phyloP scores from a whole-genome alignment of 53 echinoderm and acorn worm species.

The Patiria pectinifera region DNA sequence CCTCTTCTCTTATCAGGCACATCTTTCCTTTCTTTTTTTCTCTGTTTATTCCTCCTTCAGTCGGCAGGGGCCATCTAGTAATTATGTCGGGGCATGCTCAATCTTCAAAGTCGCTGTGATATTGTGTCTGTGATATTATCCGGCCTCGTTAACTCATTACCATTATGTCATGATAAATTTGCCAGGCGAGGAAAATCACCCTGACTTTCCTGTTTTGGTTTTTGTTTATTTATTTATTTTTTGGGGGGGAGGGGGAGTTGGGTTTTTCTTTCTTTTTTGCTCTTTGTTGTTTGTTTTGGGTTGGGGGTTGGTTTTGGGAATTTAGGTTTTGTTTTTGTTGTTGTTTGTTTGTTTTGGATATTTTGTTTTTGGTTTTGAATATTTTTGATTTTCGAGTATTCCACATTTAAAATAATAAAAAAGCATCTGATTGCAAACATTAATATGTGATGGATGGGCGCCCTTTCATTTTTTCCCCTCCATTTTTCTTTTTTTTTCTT shows the following conservation, averaged over 20 bases:
- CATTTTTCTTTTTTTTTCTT: not conserved
- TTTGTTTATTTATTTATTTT: no score
- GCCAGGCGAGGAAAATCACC: not conserved
- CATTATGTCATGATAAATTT: not conserved
- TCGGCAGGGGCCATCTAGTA: not conserved
- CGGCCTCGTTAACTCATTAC: not conserved
- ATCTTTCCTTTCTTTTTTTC: not conserved
- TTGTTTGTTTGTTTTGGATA: no score
- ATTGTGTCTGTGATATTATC: not conserved
- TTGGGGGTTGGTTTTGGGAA: no score
- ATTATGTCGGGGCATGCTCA: not conserved
- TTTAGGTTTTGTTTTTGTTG: no score
- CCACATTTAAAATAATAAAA: no score
- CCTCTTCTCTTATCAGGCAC: conserved; percentile 17
- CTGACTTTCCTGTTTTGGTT: no score
- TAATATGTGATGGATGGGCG: no score
- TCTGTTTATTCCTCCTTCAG: not conserved
- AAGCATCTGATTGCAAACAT: no score
- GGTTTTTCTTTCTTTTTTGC: no score
- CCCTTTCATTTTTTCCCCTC: not conserved
- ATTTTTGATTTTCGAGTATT: no score
- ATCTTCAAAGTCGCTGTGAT: not conserved
- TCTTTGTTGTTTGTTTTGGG: not conserved
- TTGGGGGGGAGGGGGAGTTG: no score
- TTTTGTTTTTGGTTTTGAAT: no score